Conservation (phyloP, 2,113 vertebrate species). For the Anhinga anhinga region DNA sequence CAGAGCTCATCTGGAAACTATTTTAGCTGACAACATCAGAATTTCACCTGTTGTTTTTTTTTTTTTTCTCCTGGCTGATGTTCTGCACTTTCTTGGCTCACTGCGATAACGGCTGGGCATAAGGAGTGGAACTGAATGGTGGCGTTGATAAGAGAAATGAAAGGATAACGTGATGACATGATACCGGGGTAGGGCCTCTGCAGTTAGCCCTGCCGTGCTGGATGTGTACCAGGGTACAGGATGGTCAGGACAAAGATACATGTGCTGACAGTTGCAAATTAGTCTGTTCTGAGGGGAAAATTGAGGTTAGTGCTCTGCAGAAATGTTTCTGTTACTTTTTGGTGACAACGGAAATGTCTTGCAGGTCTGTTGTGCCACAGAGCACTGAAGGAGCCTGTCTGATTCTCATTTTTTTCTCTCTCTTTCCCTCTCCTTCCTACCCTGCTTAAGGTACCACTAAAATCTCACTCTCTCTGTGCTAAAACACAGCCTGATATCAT, state of each 20-base stretch:
- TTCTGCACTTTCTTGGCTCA: constrained; percentile 4
- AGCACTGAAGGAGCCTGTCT: neutral
- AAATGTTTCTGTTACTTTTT: neutral
- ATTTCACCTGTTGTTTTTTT: constrained; percentile 20
- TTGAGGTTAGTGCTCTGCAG: neutral
- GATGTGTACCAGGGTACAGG: neutral
- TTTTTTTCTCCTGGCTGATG: neutral
- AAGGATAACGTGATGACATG: neutral
- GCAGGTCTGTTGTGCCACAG: neutral
- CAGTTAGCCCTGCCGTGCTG: neutral
- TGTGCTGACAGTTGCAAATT: constrained; percentile 7
- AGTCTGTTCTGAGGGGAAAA: neutral
- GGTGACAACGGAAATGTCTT: neutral
- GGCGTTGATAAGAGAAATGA: constrained; percentile 47
- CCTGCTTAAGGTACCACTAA: neutral
- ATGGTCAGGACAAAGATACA: constrained; percentile 10
- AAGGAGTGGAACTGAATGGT: constrained; percentile 24
- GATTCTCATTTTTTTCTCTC: neutral
- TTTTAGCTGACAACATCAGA: constrained; percentile 64
- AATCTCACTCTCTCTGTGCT: neutral
- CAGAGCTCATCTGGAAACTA: constrained; percentile 13
- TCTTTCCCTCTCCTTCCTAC: neutral
- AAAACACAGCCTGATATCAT: neutral
- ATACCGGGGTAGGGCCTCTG: neutral
- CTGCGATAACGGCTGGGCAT: constrained; percentile 40